These are phyloP conservation scores for Garra rufa DNA, from an alignment of 2,113 vertebrate species.

Conservation along the genomic window DNA sequence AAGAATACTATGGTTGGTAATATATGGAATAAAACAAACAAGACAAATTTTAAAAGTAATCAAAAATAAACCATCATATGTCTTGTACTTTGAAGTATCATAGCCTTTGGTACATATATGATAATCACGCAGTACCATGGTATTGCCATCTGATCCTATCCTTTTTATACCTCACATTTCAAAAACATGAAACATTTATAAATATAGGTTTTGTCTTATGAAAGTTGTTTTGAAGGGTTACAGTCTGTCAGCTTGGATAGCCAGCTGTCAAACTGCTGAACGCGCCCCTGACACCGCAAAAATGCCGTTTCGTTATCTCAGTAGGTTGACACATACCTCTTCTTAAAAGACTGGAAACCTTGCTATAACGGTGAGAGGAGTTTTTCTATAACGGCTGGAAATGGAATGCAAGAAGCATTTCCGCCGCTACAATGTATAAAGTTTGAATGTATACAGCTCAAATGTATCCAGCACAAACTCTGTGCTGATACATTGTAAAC, in stretches of 20 bases:
- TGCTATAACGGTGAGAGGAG: neutral
- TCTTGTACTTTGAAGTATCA: neutral
- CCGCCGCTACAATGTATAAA: conserved; percentile 15
- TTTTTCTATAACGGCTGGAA: conserved; percentile 1
- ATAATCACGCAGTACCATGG: neutral
- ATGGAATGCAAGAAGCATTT: conserved; percentile 8
- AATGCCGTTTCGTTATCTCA: neutral
- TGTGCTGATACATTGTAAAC: neutral
- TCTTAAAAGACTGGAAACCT: neutral
- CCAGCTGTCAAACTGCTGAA: neutral
- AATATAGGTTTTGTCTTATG: neutral
- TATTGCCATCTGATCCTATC: too few relatives aligned
- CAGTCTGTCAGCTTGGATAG: neutral
- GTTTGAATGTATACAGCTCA: conserved; percentile 7
- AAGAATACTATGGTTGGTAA: neutral
- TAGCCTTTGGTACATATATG: neutral
- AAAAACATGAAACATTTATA: neutral
- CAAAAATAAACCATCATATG: neutral
- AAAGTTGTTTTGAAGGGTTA: neutral
- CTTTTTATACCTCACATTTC: neutral
- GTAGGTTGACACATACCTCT: neutral
- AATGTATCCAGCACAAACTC: conserved; percentile 5
- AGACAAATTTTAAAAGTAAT: neutral
- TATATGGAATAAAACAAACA: too few relatives aligned
- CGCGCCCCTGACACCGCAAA: neutral